Base-by-base conservation (phyloP, 2,113 vertebrate genomes). In the Oxyura jamaicensis region DNA sequence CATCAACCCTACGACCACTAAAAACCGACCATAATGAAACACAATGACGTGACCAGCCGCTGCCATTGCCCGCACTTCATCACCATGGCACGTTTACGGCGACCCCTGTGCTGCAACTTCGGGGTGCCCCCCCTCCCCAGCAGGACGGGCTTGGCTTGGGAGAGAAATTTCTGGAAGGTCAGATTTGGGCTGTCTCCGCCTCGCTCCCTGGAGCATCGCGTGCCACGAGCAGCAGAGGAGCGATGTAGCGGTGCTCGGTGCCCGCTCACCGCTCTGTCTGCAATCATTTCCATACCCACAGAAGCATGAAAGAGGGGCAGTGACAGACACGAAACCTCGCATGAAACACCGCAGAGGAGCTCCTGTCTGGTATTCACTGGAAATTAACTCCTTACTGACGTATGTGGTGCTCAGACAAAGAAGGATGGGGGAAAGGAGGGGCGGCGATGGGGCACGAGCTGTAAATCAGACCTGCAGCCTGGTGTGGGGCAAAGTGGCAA, bases 271-370 rank as follows among this genome's bases (percentile, higher is more conserved):
- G 88, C 91, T 94, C 97, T 94, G 96, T 96, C 96, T 97, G 95
- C 82, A 96, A 97, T 97, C 90, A 98, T 97, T 98, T 97, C 96
- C 97, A 96, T 98, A 97, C 82, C 97, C 98, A 98, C 50, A 97
- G 97, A 98, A 98, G 98, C 98, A 96, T 98, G 97, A 99, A 98
- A 98, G 97, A 97, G 95, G 92, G 96, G 94, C 95, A 98, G 87
- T 96, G 97, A 98, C 98, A 98, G 97, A 98, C 96, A 98, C 2
- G 22, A 98, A 98, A 98, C 97, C 98, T 98, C 97, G 97, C 98
- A 98, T 90, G 93, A 98, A 98, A 98, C 97, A 96, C 96, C 84
- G 74, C 69, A 28, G 95, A 97, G 91, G 92, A 97, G 84, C 90
- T 98, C 79, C 97, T 96, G 91, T 67, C 91, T 93, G 75, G 53